Percentiles rank a stretch among this genome's conserved stretches.
These are phyloP conservation scores for Sander vitreus DNA, from an alignment of 2,113 vertebrate genomes.

Conservation along the genomic window DNA sequence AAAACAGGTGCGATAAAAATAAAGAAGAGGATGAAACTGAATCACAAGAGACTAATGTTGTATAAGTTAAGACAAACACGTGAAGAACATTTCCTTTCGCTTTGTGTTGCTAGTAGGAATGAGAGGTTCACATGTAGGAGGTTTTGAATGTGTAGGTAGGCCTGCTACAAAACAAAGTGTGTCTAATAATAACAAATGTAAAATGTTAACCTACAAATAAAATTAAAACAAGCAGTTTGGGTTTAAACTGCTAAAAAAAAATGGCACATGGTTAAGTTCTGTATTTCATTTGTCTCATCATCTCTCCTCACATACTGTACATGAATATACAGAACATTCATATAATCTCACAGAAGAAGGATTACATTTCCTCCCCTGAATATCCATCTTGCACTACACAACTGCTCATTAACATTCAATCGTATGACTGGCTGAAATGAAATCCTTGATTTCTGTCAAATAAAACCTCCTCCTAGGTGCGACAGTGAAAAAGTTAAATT, in stretches of 20 bases:
- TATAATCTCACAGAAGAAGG: conserved; percentile 25
- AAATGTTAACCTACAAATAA: not conserved
- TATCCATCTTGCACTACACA: conserved; percentile 34
- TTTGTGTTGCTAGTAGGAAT: not conserved
- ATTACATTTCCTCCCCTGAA: conserved; percentile 33
- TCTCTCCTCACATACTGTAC: conserved; percentile 21
- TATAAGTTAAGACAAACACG: not conserved
- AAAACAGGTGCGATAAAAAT: conserved; percentile 36
- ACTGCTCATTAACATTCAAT: conserved; percentile 51
- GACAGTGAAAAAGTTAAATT: conserved; percentile 22
- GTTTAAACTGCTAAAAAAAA: not conserved
- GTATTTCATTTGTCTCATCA: conserved; percentile 34
- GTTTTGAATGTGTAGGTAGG: not conserved
- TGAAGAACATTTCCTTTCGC: not conserved
- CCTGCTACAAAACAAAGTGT: not conserved
- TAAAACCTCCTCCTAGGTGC: conserved; percentile 26
- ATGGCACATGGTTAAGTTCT: not conserved
- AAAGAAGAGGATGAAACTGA: not conserved
- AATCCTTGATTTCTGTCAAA: conserved; percentile 16
- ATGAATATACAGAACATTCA: conserved; percentile 3
- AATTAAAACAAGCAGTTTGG: not conserved
- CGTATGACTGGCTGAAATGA: conserved; percentile 43
- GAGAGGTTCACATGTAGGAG: not conserved
- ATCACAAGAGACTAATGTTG: not conserved
- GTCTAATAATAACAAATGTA: not conserved